phyloP scores from a whole-genome alignment of 2,113 vertebrate genomes.

The Todiramphus saurophagus region DNA sequence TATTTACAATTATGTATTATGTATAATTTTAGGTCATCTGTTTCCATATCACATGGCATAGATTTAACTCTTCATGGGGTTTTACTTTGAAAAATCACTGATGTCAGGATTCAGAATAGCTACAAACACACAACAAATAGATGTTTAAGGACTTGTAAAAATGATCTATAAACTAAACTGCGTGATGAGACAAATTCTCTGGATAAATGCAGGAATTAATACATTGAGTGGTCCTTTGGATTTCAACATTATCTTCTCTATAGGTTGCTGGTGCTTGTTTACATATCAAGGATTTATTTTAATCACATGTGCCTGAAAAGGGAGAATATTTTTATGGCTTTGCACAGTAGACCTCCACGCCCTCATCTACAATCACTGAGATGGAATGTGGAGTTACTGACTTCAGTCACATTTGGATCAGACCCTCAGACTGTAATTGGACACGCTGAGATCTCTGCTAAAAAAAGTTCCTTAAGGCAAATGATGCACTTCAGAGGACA shows the following conservation, averaged over 20 bases:
- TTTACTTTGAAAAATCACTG: background rate
- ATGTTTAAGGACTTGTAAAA: background rate
- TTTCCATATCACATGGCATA: background rate
- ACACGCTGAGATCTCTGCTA: background rate
- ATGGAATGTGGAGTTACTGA: slow-evolving; percentile 39
- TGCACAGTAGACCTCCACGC: background rate
- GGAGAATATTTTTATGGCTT: background rate
- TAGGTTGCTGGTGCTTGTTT: background rate
- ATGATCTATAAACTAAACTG: background rate
- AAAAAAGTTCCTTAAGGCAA: slow-evolving; percentile 27
- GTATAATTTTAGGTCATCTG: background rate
- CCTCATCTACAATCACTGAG: slow-evolving; percentile 7
- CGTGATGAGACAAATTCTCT: background rate
- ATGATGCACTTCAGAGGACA: background rate
- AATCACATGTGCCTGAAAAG: background rate
- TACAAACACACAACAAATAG: background rate
- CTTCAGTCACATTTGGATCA: slow-evolving; percentile 15
- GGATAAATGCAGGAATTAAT: background rate
- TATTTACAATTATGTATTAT: background rate
- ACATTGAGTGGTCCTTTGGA: background rate
- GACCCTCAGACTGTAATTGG: slow-evolving; percentile 22
- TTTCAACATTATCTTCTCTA: background rate
- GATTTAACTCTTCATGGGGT: background rate
- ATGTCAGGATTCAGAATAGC: background rate
- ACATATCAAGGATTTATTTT: background rate